A percentile compares a stretch with the other conserved stretches of the same genome.
Evolutionary conservation across 1,140 invertebrate species (phyloP).

Genomic region (Triops longicaudatus): DNA sequence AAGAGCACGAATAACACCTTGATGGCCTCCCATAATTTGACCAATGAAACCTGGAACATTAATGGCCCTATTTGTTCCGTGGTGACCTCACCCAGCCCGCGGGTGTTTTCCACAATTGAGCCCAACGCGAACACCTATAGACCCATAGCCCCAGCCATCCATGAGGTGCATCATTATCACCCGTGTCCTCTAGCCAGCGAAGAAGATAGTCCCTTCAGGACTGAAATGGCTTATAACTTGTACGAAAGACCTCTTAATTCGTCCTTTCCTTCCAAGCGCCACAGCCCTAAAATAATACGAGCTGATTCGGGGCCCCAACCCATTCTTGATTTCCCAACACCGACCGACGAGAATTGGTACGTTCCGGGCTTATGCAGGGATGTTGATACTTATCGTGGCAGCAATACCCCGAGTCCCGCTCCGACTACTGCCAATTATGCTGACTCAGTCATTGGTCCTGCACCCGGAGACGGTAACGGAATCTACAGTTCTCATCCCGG

Average conservation of each 20-base stretch:
- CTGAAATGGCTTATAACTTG: background rate
- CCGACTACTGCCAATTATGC: background rate
- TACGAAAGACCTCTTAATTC: background rate
- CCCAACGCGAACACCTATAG: background rate
- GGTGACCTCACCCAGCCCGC: background rate
- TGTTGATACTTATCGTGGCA: background rate
- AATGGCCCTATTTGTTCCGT: slow-evolving; percentile 27
- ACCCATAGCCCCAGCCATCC: background rate
- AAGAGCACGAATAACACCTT: slow-evolving; percentile 16
- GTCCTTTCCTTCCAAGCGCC: background rate
- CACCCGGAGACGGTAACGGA: background rate
- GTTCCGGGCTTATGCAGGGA: background rate
- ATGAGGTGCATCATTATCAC: background rate
- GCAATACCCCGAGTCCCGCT: background rate
- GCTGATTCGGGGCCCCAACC: background rate
- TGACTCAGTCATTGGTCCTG: background rate
- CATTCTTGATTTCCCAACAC: background rate
- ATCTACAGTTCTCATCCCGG: background rate
- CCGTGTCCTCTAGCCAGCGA: background rate
- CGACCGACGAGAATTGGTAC: background rate
- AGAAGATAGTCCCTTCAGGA: background rate
- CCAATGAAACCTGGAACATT: slow-evolving; percentile 27
- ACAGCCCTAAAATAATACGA: background rate
- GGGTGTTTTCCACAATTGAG: background rate
- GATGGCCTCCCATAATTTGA: slow-evolving; percentile 18